Percentiles rank a stretch among this genome's conserved stretches.
These are phyloP conservation scores for Nannospalax galili DNA, from an alignment of 2,113 vertebrate species.

Conservation along the genomic window DNA sequence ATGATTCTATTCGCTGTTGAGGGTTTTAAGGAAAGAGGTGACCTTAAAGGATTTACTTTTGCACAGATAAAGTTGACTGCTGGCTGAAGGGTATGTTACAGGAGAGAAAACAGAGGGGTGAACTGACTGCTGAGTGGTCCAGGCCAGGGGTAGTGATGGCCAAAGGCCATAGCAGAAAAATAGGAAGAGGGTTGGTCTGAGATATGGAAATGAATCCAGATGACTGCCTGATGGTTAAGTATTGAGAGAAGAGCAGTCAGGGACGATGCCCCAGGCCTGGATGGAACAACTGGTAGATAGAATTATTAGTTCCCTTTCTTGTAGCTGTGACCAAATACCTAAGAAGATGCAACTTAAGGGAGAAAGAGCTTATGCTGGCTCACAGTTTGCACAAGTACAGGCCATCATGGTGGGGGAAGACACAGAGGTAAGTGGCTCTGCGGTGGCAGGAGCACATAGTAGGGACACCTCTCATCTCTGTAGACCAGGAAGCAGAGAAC, in stretches of 20 bases:
- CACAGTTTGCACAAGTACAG: too few relatives aligned
- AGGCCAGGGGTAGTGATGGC: rapidly evolving
- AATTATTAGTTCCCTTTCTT: neutral
- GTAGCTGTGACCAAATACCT: neutral
- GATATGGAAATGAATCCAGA: neutral
- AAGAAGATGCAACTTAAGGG: neutral
- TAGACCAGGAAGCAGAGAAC: neutral
- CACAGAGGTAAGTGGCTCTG: rapidly evolving
- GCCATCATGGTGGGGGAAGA: neutral
- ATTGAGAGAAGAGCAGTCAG: too few relatives aligned
- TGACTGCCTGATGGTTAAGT: neutral
- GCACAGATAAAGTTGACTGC: too few relatives aligned
- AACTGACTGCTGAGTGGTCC: rapidly evolving
- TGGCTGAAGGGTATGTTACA: rapidly evolving
- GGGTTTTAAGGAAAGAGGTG: neutral
- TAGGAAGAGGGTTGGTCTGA: rapidly evolving
- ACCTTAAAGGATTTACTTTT: neutral
- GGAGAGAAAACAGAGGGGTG: neutral
- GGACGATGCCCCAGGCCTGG: neutral
- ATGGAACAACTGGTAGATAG: neutral
- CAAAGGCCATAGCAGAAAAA: neutral
- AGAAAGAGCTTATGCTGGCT: neutral
- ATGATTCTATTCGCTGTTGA: neutral
- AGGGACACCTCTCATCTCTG: neutral
- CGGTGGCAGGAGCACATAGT: neutral